Evolutionary conservation across 2,797 vertebrate genomes (phyloP).

Genomic region (Vespertilio murinus): DNA sequence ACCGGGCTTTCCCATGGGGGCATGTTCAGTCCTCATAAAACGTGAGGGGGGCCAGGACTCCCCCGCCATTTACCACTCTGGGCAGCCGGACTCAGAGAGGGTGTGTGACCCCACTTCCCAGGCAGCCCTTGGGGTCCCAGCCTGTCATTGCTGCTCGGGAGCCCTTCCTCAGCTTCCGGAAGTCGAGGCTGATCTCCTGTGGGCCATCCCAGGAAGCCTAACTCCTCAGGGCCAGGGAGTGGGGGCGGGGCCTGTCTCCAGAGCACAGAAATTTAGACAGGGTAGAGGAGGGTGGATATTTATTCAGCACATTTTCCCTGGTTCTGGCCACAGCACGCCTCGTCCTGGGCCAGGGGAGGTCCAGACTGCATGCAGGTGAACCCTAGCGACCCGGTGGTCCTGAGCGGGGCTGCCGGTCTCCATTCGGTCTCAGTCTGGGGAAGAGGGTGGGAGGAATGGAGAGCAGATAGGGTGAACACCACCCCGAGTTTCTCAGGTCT

Average conservation of each 20-base stretch:
- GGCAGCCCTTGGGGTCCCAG: background rate
- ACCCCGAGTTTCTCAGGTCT: background rate
- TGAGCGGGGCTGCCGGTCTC: background rate
- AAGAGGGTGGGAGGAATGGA: background rate
- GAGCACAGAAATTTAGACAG: background rate
- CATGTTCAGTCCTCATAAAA: background rate
- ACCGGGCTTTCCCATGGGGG: background rate
- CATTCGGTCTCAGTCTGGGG: background rate
- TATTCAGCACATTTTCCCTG: background rate
- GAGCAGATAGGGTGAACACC: background rate
- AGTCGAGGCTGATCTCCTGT: background rate
- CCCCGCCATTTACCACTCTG: background rate
- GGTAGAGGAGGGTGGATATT: background rate
- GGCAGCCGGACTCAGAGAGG: background rate
- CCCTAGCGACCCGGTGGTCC: background rate
- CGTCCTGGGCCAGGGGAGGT: background rate
- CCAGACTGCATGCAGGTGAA: background rate
- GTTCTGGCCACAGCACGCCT: background rate
- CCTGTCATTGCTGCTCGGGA: background rate
- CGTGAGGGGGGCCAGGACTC: background rate
- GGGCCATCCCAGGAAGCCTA: background rate
- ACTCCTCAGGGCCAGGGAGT: background rate
- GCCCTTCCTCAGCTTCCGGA: background rate
- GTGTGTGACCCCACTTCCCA: background rate
- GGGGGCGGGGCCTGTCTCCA: background rate